Evolutionary conservation across 2,888 invertebrate genomes (phyloP), one percentile per base, ranked within the genome.

Genomic region (Peribatodes rhomboidaria): DNA sequence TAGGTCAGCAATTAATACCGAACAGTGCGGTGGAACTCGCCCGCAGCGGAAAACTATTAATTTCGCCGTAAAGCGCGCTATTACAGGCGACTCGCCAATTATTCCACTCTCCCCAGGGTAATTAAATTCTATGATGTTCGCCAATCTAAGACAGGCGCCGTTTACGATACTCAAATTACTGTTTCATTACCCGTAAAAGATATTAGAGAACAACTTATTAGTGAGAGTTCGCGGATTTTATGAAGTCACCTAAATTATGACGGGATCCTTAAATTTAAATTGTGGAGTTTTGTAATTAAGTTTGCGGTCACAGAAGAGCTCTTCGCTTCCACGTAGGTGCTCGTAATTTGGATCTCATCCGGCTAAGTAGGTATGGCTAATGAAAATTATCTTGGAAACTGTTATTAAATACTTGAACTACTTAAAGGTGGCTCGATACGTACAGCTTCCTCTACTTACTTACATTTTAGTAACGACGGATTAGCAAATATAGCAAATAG

Each of bases 71-170:
- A 91, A 92, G 80, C 81, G 84, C 75, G 82, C 86, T 86, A 84
- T 90, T 88, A 86, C 84, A 83, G 85, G 80, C 88, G 85, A 89
- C 79, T 88, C 88, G 86, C 89, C 90, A 90, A 90, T 92, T 89
- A 91, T 90, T 88, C 81, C 84, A 79, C 81, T 83, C 89, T 83
- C 90, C 89, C 87, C 80, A 80, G 77, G 68, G 86, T 88, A 91
- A 92, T 92, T 91, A 92, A 92, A 92, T 87, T 89, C 87, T 87
- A 87, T 89, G 89, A 87, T 88, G 87, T 87, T 87, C 89, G 78
- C 89, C 88, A 87, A 88, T 90, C 87, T 88, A 86, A 91, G 90
- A 87, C 89, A 87, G 88, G 82, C 89, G 80, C 80, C 88, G 80
- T 89, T 91, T 88, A 89, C 86, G 90, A 89, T 90, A 88, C 85